Base-by-base conservation (phyloP, 2,113 vertebrate species). In the Salvelinus namaycush region DNA sequence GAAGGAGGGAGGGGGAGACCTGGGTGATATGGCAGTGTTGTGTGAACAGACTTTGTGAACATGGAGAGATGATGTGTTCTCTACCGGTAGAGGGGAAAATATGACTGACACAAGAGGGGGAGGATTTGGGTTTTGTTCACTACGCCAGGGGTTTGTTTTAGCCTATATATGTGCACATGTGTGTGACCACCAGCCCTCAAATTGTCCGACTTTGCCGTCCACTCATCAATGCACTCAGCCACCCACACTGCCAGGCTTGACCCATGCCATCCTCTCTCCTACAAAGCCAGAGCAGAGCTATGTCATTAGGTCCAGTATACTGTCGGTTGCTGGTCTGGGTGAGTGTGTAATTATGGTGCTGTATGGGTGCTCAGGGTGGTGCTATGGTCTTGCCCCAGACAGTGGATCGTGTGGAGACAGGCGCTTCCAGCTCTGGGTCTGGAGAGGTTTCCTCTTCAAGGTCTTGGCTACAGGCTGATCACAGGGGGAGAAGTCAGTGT, bases 61-160 rank as follows among this genome's bases (percentile, higher is more conserved):
- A 88, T 31, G 64, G 66, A 80, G 79, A 84, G 91, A 91, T 91
- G 91, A 92, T 85, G 78, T 89, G 86, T 89, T 78, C 87, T 85
- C 77, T 57, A 9, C 81, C 85, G 86, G 76, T 84, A 73, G 66
- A 79, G 39, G 54, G 39, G 64, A 72, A 78, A 77, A 79, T 70
- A 79, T 76, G 74, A 79, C 75, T 24, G 14, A 59, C 74, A 65
- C 60, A 54, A 72, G 67, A 75, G 69, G 62, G 68, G 64, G 67
- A 74, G 83, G 76, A 81, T 81, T 79, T 81, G 79, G 57, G 60
- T 68, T 83, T 75, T 76, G 70, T 79, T 79, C 57, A 18, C n/a
- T 74, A 81, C 74, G 39, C 39, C 39, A 44, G 9, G 9, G 39
- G 2, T 44, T 44, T 11, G 39, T 20, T 7, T 57, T 51, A 24